phyloP scores from a whole-genome alignment of 2,113 vertebrate species.

The Irena cyanogastra region DNA sequence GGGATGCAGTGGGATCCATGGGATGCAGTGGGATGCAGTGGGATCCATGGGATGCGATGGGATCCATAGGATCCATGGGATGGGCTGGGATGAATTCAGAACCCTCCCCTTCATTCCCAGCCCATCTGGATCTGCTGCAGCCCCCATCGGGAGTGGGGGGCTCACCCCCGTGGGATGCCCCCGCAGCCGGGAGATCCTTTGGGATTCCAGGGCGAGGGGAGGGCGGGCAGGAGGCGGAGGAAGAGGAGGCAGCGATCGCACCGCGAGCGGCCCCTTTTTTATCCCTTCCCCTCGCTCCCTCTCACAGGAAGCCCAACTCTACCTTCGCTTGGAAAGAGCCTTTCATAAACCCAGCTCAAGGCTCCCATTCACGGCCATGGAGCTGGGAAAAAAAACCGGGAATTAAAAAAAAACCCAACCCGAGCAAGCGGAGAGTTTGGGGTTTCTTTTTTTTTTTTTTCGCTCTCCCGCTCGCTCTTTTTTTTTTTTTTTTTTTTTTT shows the following conservation, averaged over 20 bases:
- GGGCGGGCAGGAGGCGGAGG: neutral
- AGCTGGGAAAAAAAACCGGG: neutral
- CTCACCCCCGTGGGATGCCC: too few species aligned
- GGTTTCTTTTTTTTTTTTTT: neutral
- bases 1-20: neutral
- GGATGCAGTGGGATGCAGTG: neutral
- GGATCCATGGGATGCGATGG: neutral
- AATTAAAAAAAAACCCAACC: neutral
- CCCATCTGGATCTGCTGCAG: accelerated
- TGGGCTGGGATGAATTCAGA: neutral
- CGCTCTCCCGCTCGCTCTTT: too few species aligned
- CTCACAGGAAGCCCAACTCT: neutral
- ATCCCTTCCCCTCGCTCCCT: neutral
- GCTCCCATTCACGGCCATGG: conserved; percentile 41
- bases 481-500: neutral
- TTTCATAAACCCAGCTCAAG: conserved; percentile 56
- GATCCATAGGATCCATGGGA: neutral
- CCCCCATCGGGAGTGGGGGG: accelerated
- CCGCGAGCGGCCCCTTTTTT: neutral
- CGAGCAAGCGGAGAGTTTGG: neutral
- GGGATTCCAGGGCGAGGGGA: neutral
- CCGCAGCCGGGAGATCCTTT: neutral
- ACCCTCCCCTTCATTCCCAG: neutral
- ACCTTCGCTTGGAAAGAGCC: conserved; percentile 51
- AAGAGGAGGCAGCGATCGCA: neutral